Evolutionary conservation across 2,797 vertebrate species (phyloP), one percentile per base, ranked within the genome.

Genomic region (Zalophus californianus): DNA sequence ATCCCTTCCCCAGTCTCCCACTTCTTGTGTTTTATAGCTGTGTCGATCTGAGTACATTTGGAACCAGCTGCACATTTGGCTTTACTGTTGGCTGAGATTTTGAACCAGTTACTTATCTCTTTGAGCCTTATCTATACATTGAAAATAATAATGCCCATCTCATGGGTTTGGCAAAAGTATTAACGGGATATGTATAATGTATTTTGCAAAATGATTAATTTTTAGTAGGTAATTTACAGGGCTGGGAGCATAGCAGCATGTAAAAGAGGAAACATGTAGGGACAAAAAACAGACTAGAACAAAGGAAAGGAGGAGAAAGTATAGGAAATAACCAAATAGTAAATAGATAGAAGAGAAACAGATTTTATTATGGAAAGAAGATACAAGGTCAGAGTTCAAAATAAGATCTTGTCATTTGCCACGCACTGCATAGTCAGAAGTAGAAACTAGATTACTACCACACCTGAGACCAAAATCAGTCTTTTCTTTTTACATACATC

Each of bases 401-500:
- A 35, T 79, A 79, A 82, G 72, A 68, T 70, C 62, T 66, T 79
- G 7, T 64, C 13, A 62, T 62, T 92, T 79, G n/a, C 21, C 18
- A 16, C 56, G 29, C 70, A 38, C 58, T 56, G 0, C 13, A 15
- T 68, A 62, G 86, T 90, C 70, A 96, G 12, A 90, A 64, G 41
- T 21, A 92, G 78, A 78, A 96, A 70, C 25, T 77, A 44, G 50
- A 66, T 38, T 38, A 66, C 6, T 50, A 25, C 58, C 25, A n/a
- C 52, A 56, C 2, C 50, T 60, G 88, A 52, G 52, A 82, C 80
- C 56, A 95, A 56, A 87, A 54, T 13, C 15, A 94, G 68, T 16
- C 29, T 83, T 90, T 75, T 75, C 23, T 73, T 64, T 93, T 68
- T n/a, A 85, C 20, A 23, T 85, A 87, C 92, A n/a, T 73, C 50